These are phyloP conservation scores for Clinocottus analis DNA, from an alignment of 2,113 vertebrate species.

Conservation along the genomic window DNA sequence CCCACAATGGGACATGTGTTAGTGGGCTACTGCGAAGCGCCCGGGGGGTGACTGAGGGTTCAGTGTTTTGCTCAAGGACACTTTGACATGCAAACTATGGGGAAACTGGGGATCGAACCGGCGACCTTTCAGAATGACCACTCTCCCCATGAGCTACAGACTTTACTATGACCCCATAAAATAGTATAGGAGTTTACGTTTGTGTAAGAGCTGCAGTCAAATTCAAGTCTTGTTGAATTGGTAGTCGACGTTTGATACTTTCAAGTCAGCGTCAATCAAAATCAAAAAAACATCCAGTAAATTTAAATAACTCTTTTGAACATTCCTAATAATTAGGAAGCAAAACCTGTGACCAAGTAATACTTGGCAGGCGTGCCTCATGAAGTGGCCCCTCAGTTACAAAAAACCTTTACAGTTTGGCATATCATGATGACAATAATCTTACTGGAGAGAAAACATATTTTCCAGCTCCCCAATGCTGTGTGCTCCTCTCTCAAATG, in stretches of 20 bases:
- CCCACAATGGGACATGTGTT: too few relatives aligned
- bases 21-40: too few relatives aligned
- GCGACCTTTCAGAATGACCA: too few relatives aligned
- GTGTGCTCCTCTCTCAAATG: slow-evolving; percentile 57
- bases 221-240: slow-evolving; percentile 9
- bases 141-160: too few relatives aligned
- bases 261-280: background rate
- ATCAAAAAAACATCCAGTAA: background rate
- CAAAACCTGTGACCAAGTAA: background rate
- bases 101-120: too few relatives aligned
- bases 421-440: background rate
- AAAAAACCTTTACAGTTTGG: background rate
- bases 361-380: background rate
- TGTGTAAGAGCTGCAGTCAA: background rate
- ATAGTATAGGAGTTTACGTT: background rate
- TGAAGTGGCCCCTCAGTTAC: background rate
- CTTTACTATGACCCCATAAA: too few relatives aligned
- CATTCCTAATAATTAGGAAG: background rate
- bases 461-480: slow-evolving; percentile 46
- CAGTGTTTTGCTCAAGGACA: too few relatives aligned
- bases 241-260: background rate
- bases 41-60: too few relatives aligned
- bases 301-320: slow-evolving; percentile 14
- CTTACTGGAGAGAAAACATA: background rate
- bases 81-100: too few relatives aligned